These are phyloP conservation scores for Tenthredo notha DNA, from an alignment of 2,888 invertebrate species.

Conservation along the genomic window DNA sequence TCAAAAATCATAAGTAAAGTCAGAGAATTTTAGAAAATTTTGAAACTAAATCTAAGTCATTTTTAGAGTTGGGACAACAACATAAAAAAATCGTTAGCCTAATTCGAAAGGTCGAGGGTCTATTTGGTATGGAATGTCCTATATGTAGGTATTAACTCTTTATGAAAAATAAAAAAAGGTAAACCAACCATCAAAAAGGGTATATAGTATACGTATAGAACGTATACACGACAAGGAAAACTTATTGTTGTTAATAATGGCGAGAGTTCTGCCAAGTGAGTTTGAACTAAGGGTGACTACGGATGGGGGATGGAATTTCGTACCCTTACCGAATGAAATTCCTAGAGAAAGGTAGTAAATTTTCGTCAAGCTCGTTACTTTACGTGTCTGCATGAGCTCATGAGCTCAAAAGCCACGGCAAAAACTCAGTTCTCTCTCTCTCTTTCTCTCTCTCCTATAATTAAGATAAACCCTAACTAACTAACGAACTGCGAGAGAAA, in stretches of 20 bases:
- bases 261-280: background rate
- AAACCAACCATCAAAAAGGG: background rate
- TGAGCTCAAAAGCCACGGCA: conserved; percentile 6
- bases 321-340: conserved; percentile 3
- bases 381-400: background rate
- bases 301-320: background rate
- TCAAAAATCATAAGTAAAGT: too few species aligned
- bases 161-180: background rate
- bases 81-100: too few species aligned
- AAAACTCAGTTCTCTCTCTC: background rate
- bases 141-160: background rate
- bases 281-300: background rate
- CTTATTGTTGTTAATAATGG: conserved; percentile 12
- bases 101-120: too few species aligned
- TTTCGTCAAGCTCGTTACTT: conserved; percentile 8
- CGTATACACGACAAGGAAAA: background rate
- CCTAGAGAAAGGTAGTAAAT: background rate
- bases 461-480: conserved; percentile 2
- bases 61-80: too few species aligned
- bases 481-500: background rate
- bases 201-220: too few species aligned
- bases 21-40: too few species aligned
- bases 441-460: background rate
- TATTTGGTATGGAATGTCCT: too few species aligned
- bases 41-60: too few species aligned